Percentiles rank a stretch among this genome's conserved stretches.
phyloP scores from a whole-genome alignment of 2,113 vertebrate genomes.

The Argyrosomus japonicus region DNA sequence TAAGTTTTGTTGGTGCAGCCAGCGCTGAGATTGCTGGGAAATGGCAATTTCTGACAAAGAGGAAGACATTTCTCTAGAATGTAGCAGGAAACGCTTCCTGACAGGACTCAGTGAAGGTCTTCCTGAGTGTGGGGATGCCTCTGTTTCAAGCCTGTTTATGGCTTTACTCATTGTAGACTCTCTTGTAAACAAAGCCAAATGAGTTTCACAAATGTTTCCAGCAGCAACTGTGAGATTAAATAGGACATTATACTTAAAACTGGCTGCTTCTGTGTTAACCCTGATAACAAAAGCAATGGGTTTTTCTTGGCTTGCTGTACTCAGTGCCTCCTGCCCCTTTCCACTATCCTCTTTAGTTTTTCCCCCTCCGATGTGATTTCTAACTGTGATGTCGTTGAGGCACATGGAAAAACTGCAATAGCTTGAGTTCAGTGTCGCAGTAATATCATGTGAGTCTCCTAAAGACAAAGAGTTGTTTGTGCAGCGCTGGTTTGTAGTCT shows the following conservation, averaged over 20 bases:
- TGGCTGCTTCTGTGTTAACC: constrained; percentile 15
- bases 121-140: constrained; percentile 64
- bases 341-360: constrained; percentile 12
- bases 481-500: constrained; percentile 40
- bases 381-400: constrained; percentile 49
- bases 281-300: constrained; percentile 54
- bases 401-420: constrained; percentile 66
- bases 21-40: constrained; percentile 19
- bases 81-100: constrained; percentile 78
- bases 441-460: constrained; percentile 69
- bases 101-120: constrained; percentile 59
- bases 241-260: background rate
- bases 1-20: background rate
- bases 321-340: constrained; percentile 58
- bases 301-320: constrained; percentile 61
- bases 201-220: background rate
- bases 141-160: constrained; percentile 43
- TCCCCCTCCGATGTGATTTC: constrained; percentile 47
- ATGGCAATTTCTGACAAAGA: constrained; percentile 52
- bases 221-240: constrained; percentile 4
- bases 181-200: too few relatives aligned
- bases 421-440: constrained; percentile 48
- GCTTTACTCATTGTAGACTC: constrained; percentile 13
- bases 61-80: constrained; percentile 67
- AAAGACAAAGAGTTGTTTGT: constrained; percentile 78